A percentile compares a stretch with the other conserved stretches of the same genome.
Conservation (phyloP, 35 echinoderm and acorn worm genomes). For the Ophioderma brevispina region DNA sequence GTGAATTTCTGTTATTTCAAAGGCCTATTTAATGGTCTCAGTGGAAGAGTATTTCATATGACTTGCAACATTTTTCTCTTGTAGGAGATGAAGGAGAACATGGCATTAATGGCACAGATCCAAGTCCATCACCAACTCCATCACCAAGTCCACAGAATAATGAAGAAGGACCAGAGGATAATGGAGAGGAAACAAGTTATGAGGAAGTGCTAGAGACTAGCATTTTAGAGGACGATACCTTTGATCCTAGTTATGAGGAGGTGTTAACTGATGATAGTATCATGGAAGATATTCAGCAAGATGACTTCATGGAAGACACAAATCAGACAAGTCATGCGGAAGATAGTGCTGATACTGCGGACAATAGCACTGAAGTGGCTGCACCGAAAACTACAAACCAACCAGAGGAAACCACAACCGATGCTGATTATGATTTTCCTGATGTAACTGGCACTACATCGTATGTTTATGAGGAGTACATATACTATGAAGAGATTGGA, state of each 20-base stretch:
- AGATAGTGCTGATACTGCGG: background rate
- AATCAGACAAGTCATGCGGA: background rate
- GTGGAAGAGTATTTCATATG: too few species aligned
- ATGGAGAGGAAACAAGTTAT: background rate
- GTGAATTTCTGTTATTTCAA: too few species aligned
- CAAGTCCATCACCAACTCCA: background rate
- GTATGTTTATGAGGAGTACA: background rate
- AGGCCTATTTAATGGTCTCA: too few species aligned
- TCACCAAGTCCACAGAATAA: too few species aligned
- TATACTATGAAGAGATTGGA: background rate
- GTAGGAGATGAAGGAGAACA: too few species aligned
- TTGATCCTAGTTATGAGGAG: background rate
- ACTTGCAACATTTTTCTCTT: too few species aligned
- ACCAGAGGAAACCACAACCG: background rate
- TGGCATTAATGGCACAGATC: too few species aligned
- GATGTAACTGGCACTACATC: too few species aligned
- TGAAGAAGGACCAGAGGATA: too few species aligned
- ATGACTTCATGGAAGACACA: background rate
- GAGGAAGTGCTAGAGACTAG: background rate
- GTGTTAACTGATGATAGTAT: background rate
- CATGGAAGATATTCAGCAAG: background rate
- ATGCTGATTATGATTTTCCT: background rate
- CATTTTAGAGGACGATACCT: background rate
- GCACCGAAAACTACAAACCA: background rate
- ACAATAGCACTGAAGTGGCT: background rate